A percentile compares a stretch with the other conserved stretches of the same genome.
Conservation (phyloP, 2,113 vertebrate genomes). For the Eublepharis macularius region DNA sequence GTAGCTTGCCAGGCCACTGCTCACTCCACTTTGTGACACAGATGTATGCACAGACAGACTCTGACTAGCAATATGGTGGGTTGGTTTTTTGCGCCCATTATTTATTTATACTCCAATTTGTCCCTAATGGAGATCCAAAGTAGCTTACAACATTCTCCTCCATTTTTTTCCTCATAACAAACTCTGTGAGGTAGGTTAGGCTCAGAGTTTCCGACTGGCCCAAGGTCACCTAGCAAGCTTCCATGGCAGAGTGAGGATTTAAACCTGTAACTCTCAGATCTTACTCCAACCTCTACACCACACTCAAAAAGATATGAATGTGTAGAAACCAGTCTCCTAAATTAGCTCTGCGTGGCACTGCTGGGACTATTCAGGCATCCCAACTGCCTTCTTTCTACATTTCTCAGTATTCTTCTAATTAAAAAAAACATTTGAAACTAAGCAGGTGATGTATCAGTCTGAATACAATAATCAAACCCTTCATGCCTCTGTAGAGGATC, state of each 20-base stretch:
- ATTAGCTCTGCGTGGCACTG: background rate
- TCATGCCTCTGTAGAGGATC: background rate
- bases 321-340: slow-evolving; percentile 2
- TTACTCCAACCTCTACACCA: too few relatives aligned
- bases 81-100: background rate
- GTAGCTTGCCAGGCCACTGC: background rate
- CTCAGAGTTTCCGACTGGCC: too few relatives aligned
- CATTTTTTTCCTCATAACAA: too few relatives aligned
- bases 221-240: too few relatives aligned
- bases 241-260: too few relatives aligned
- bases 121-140: too few relatives aligned
- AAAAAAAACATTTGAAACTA: background rate
- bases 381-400: background rate
- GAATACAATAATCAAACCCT: background rate
- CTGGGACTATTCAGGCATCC: background rate
- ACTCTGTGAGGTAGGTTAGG: too few relatives aligned
- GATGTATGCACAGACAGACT: background rate
- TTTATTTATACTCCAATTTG: too few relatives aligned
- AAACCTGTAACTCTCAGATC: too few relatives aligned
- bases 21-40: background rate
- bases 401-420: background rate
- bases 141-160: too few relatives aligned
- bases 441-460: background rate
- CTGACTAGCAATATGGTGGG: background rate
- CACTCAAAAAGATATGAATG: background rate